phyloP scores from a whole-genome alignment of 2,797 vertebrate species.

The Eidolon dupreanum region DNA sequence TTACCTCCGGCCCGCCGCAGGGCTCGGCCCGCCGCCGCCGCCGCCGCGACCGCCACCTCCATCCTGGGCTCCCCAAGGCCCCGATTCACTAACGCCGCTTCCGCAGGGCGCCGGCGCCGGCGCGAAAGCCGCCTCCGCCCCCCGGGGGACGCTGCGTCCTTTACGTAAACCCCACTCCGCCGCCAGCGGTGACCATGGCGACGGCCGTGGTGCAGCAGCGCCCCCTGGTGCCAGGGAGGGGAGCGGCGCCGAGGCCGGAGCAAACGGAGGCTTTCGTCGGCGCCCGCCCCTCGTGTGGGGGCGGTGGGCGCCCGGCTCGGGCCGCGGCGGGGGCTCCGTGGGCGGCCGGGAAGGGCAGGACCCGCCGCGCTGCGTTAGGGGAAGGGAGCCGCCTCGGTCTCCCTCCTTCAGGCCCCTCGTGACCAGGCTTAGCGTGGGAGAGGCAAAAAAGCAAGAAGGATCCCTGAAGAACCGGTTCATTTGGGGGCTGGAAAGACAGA shows the following conservation, averaged over 20 bases:
- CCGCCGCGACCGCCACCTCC: slow-evolving; percentile 81
- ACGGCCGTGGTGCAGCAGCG: slow-evolving; percentile 79
- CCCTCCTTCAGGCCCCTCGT: slow-evolving; percentile 62
- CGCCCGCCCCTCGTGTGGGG: slow-evolving; percentile 43
- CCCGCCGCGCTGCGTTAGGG: background rate
- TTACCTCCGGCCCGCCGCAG: slow-evolving; percentile 77
- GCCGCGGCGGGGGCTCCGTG: slow-evolving; percentile 18
- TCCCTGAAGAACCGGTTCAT: slow-evolving; percentile 56
- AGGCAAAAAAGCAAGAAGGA: slow-evolving; percentile 61
- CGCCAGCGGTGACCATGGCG: slow-evolving; percentile 86
- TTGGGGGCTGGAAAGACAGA: background rate
- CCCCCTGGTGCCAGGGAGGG: slow-evolving; percentile 79
- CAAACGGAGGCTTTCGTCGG: background rate
- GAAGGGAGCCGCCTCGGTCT: slow-evolving; percentile 17
- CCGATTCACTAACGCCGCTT: slow-evolving; percentile 81
- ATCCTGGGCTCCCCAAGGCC: slow-evolving; percentile 82
- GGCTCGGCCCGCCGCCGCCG: slow-evolving; percentile 72
- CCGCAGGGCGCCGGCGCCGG: slow-evolving; percentile 85
- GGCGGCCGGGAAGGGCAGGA: slow-evolving; percentile 59
- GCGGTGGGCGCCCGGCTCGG: slow-evolving; percentile 22
- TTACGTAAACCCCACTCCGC: slow-evolving; percentile 86
- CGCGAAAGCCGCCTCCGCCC: slow-evolving; percentile 85
- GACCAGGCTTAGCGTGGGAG: slow-evolving; percentile 74
- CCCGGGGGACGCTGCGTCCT: slow-evolving; percentile 87
- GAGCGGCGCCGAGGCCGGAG: slow-evolving; percentile 34